phyloP scores from a whole-genome alignment of 2,888 invertebrate species.

The Drosophila kokeensis region DNA sequence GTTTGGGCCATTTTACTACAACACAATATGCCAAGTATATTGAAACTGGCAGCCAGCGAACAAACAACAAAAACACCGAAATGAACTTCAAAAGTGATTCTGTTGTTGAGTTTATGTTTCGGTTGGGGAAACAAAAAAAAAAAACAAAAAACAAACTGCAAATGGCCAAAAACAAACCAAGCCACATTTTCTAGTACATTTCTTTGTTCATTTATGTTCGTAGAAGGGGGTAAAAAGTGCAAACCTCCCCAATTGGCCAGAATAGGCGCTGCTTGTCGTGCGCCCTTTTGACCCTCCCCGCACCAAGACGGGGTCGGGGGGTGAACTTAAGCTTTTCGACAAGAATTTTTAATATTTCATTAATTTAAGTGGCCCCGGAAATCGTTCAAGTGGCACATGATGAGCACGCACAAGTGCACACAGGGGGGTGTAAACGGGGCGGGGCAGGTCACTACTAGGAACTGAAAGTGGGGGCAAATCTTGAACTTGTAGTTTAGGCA shows the following conservation, averaged over 20 bases:
- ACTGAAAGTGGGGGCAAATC: slow-evolving; percentile 21
- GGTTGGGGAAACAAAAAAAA: slow-evolving; percentile 14
- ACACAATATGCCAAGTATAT: slow-evolving; percentile 18
- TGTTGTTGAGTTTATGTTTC: slow-evolving; percentile 68
- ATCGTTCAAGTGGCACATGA: slow-evolving; percentile 78
- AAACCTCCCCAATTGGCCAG: neutral
- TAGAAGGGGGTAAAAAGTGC: neutral
- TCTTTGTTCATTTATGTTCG: slow-evolving; percentile 24
- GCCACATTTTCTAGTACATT: slow-evolving; percentile 42
- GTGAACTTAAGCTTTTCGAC: slow-evolving; percentile 32
- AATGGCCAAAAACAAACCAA: slow-evolving; percentile 12
- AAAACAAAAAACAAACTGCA: slow-evolving; percentile 8
- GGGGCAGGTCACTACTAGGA: neutral
- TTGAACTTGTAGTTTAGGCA: slow-evolving; percentile 60
- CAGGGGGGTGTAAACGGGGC: slow-evolving; percentile 17
- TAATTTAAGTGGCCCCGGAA: slow-evolving; percentile 83
- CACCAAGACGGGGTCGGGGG: slow-evolving; percentile 8
- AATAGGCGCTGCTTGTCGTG: slow-evolving; percentile 33
- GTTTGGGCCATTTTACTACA: slow-evolving; percentile 58
- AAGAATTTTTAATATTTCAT: slow-evolving; percentile 85
- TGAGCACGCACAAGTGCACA: slow-evolving; percentile 72
- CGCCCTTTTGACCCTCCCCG: neutral
- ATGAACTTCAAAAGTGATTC: slow-evolving; percentile 59
- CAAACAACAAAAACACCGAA: slow-evolving; percentile 3
- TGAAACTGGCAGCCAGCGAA: slow-evolving; percentile 12